A percentile compares a stretch with the other conserved stretches of the same genome.
These are phyloP conservation scores for Vimba vimba DNA, from an alignment of 2,113 vertebrate species.

Conservation along the genomic window DNA sequence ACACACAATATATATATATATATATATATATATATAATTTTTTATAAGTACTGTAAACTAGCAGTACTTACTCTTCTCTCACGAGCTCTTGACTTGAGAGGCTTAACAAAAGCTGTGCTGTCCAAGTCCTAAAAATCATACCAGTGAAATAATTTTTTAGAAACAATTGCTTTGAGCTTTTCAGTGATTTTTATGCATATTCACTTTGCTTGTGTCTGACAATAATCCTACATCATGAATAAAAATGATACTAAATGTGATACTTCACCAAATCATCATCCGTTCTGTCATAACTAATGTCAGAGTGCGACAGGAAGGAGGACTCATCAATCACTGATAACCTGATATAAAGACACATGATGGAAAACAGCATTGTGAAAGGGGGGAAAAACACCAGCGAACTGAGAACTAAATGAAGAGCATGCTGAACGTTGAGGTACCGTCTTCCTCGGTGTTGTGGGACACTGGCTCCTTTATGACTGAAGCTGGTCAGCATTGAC, in stretches of 20 bases:
- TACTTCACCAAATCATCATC: slow-evolving; percentile 81
- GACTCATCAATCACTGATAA: slow-evolving; percentile 80
- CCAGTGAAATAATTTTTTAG: neutral
- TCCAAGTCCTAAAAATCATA: slow-evolving; percentile 70
- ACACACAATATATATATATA: too few species aligned
- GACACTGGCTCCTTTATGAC: slow-evolving; percentile 57
- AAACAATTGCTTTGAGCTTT: neutral
- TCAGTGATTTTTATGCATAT: neutral
- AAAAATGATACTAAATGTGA: neutral
- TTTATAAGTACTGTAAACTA: neutral
- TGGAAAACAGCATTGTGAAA: neutral
- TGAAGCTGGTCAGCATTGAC: slow-evolving; percentile 73
- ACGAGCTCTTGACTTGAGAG: slow-evolving; percentile 71
- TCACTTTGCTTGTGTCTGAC: neutral
- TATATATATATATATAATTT: too few species aligned
- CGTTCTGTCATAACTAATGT: slow-evolving; percentile 87
- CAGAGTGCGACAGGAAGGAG: slow-evolving; percentile 84
- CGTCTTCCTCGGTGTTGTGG: slow-evolving; percentile 63
- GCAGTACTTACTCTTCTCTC: slow-evolving; percentile 70
- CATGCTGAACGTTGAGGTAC: slow-evolving; percentile 40
- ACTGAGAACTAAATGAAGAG: neutral
- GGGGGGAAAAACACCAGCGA: neutral
- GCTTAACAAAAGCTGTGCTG: slow-evolving; percentile 65
- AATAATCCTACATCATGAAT: neutral
- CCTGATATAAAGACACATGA: slow-evolving; percentile 62